Percentiles rank a stretch among this genome's conserved stretches.
Evolutionary conservation across 2,888 invertebrate species (phyloP).

Genomic region (Ennomos erosarius): DNA sequence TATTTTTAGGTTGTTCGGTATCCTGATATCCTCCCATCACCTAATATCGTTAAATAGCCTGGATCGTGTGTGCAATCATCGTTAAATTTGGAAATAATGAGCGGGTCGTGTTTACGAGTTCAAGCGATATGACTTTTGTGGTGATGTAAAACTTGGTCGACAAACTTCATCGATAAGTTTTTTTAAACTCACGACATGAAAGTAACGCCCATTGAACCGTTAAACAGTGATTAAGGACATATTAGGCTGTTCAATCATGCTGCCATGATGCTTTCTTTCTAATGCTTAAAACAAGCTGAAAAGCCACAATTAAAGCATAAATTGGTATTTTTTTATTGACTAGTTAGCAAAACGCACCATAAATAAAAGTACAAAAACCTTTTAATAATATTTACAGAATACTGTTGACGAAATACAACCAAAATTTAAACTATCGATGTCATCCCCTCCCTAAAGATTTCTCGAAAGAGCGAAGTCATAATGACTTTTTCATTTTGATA

Average conservation of each 20-base stretch:
- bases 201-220: too few relatives aligned
- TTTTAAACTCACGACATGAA: too few relatives aligned
- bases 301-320: too few relatives aligned
- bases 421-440: slow-evolving; percentile 13
- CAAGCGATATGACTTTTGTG: slow-evolving; percentile 46
- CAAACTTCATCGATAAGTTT: slow-evolving; percentile 3
- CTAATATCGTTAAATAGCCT: slow-evolving; percentile 52
- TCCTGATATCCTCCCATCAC: slow-evolving; percentile 7
- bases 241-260: too few relatives aligned
- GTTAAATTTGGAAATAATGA: slow-evolving; percentile 73
- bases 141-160: slow-evolving; percentile 39
- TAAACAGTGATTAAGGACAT: too few relatives aligned
- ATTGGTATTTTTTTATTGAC: too few relatives aligned
- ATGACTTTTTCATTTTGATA: slow-evolving; percentile 44
- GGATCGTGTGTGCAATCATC: slow-evolving; percentile 64
- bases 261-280: too few relatives aligned
- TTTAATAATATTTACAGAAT: not conserved
- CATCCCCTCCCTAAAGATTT: slow-evolving; percentile 20
- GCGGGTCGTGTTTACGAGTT: slow-evolving; percentile 63
- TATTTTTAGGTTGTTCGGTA: slow-evolving; percentile 5
- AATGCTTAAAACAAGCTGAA: too few relatives aligned
- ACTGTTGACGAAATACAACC: too few relatives aligned
- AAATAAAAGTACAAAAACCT: not conserved
- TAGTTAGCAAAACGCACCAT: too few relatives aligned
- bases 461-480: slow-evolving; percentile 41